phyloP scores from a whole-genome alignment of 2,797 vertebrate species.

The Macroramphosus scolopax region DNA sequence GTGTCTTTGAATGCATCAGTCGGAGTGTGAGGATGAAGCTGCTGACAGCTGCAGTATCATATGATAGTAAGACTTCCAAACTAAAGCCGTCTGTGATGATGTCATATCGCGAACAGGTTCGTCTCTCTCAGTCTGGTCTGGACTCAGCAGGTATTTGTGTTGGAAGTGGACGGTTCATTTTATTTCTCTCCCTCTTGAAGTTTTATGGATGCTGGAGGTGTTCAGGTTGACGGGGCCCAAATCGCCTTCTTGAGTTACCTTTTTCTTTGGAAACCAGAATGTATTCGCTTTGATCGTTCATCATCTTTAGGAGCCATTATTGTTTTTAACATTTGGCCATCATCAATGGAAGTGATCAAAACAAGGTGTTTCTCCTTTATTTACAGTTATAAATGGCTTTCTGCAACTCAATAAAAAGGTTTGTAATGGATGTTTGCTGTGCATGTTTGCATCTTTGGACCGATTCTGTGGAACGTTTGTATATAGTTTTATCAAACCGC shows the following conservation, averaged over 20 bases:
- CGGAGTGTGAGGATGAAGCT: too few relatives aligned
- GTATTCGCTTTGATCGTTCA: slow-evolving; percentile 41
- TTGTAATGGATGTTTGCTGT: slow-evolving; percentile 60
- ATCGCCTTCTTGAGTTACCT: slow-evolving; percentile 24
- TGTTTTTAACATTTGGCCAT: slow-evolving; percentile 19
- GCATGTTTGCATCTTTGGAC: slow-evolving; percentile 23
- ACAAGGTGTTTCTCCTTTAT: slow-evolving; percentile 43
- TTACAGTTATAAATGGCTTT: slow-evolving; percentile 57
- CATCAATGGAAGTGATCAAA: slow-evolving; percentile 39
- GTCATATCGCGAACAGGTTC: too few relatives aligned
- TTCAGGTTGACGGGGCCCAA: slow-evolving; percentile 35
- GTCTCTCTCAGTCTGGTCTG: too few relatives aligned
- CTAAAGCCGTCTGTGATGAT: too few relatives aligned
- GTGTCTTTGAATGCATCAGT: too few relatives aligned
- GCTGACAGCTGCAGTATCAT: too few relatives aligned
- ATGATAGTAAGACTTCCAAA: too few relatives aligned
- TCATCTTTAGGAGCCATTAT: slow-evolving; percentile 43
- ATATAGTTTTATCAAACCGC: too few relatives aligned
- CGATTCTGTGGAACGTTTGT: too few relatives aligned
- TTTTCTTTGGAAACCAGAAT: slow-evolving; percentile 55
- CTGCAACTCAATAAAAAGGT: slow-evolving; percentile 70
- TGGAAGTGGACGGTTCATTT: neutral
- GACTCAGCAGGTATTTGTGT: too few relatives aligned
- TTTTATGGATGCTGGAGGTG: slow-evolving; percentile 45
- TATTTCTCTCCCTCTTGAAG: slow-evolving; percentile 2